These are phyloP conservation scores for Sus scrofa DNA, from an alignment of 2,113 vertebrate species.

Conservation along the genomic window DNA sequence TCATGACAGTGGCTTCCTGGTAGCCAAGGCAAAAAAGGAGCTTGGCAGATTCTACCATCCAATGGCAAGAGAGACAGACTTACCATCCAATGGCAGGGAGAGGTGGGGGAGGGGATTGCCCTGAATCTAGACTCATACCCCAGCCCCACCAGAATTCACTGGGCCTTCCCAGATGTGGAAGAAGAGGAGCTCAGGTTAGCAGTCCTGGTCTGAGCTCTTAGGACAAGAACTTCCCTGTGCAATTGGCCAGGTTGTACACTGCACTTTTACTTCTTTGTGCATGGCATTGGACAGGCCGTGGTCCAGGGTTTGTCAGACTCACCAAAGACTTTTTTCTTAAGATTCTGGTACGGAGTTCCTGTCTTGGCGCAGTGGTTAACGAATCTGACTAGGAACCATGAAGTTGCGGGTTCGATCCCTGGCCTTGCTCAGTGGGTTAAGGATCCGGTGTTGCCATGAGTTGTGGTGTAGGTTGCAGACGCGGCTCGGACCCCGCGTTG, in stretches of 20 bases:
- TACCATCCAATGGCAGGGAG: neutral
- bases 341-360: too few relatives aligned
- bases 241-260: neutral
- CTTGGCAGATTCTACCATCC: neutral
- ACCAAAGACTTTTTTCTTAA: neutral
- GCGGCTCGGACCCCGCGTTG: too few relatives aligned
- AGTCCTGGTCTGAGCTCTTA: neutral
- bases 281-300: neutral
- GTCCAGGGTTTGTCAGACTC: neutral
- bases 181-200: neutral
- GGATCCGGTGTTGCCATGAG: too few relatives aligned
- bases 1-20: neutral
- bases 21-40: neutral
- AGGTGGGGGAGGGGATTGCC: neutral
- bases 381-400: too few relatives aligned
- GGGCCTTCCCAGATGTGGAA: neutral
- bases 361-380: too few relatives aligned
- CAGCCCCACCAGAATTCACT: neutral
- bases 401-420: too few relatives aligned
- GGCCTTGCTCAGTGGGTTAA: too few relatives aligned
- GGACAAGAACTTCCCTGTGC: neutral
- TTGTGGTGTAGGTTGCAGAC: too few relatives aligned
- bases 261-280: neutral
- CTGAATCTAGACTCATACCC: fast-evolving
- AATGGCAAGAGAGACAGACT: neutral